Percentiles rank a stretch among this genome's conserved stretches.
Conservation (phyloP, 2,888 invertebrate genomes). For the Pteria penguin region DNA sequence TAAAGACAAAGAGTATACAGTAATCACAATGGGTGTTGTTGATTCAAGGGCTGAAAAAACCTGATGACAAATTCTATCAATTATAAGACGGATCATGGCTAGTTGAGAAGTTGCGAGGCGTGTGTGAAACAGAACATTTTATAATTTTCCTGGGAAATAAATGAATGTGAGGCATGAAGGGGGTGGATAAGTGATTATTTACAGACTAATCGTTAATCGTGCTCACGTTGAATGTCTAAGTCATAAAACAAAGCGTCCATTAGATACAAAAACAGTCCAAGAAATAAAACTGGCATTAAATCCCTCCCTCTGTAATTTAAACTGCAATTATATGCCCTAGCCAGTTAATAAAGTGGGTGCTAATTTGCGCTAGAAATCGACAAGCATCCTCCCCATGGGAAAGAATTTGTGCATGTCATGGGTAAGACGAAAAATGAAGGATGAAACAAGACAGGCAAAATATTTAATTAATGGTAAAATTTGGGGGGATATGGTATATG, state of each 20-base stretch:
- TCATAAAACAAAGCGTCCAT: neutral
- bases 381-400: neutral
- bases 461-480: neutral
- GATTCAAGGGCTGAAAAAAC: too few species aligned
- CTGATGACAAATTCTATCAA: too few species aligned
- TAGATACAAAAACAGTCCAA: neutral
- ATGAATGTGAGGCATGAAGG: too few species aligned
- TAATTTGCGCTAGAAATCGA: constrained; percentile 10
- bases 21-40: too few species aligned
- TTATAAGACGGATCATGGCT: too few species aligned
- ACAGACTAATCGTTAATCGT: neutral
- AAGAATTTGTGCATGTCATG: neutral
- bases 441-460: neutral
- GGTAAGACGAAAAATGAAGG: neutral
- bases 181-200: neutral
- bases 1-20: too few species aligned
- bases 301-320: constrained; percentile 10
- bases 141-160: too few species aligned
- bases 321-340: constrained; percentile 17
- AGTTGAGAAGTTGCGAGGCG: too few species aligned
- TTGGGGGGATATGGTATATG: neutral
- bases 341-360: constrained; percentile 2
- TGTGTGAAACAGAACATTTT: too few species aligned
- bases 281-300: neutral
- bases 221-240: neutral